Base-by-base conservation (phyloP, 1,140 invertebrate species). In the Gonatopus flavifemur region DNA sequence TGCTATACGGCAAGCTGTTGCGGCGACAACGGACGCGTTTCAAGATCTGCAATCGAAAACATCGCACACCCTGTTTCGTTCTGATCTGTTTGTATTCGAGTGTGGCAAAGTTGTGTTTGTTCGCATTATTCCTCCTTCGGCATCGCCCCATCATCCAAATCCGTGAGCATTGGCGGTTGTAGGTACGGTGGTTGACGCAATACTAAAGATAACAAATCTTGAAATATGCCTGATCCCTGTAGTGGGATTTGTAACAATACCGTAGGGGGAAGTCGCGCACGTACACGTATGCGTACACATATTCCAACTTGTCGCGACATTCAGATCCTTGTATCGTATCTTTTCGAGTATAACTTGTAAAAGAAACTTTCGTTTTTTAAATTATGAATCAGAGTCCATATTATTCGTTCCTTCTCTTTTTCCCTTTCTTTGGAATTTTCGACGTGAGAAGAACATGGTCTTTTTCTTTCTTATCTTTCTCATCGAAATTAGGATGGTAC, bases 181-280 rank as follows among this genome's bases (percentile, higher is more conserved):
- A 30, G 25, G 40, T 24, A 19, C 41, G 19, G 8, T 36, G 22
- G 28, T 16, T 33, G 42, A 40, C 32, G 46, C 42, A 32, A 41
- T 31, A 53, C 39, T 22, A 32, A 49, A 56, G 62, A 60, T 62
- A 63, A 60, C 53, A 60, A 60, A 64, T 63, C 62, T 63, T 62
- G 62, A 64, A 64, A 64, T 64, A 64, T 63, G 57, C 43, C 37
- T 22, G 43, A 30, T 37, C 39, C 18, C 44, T 28, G 39, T 47
- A 55, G 33, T 51, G 39, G 58, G 46, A 47, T 41, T 55, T 21
- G 47, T 39, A 40, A 60, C 53, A 59, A 59, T 59, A 44, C 57
- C 35, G n/a, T n/a, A 24, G 36, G 56, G 46, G 38, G 48, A 60
- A 46, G 59, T 59, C 46, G 21, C 25, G 30, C 16, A 33, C 56